Evolutionary conservation across 2,888 invertebrate species (phyloP), one percentile per base, ranked within the genome.

Genomic region (Orthosia gothica): DNA sequence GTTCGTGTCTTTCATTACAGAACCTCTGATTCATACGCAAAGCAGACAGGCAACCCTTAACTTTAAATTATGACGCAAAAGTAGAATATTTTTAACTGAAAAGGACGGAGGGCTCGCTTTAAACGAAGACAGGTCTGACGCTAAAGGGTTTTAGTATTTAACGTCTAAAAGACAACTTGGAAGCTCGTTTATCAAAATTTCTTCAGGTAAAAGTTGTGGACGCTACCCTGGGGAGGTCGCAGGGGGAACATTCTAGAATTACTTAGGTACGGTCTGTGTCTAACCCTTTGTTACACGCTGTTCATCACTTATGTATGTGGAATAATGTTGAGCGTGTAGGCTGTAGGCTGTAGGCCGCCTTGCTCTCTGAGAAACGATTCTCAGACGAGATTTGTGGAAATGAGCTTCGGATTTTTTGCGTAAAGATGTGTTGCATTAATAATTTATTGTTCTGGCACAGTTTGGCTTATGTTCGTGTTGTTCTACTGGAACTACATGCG

Each of bases 161-260:
- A 78, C 78, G 70, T 72, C 76, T 61, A 76, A 73, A 79, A 81
- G 76, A 71, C 72, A 76, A 76, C 69, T 79, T 75, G 62, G 67
- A 58, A 74, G 77, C 67, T 79, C 86, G 79, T 87, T 84, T 86
- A 88, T 88, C 86, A 88, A 86, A 75, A 84, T 88, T 81, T 85
- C 78, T 74, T 77, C 79, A 83, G 76, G 85, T 81, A 76, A 79
- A 79, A 74, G 70, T 86, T 74, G 70, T 67, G 74, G 70, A 69
- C 81, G 76, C 45, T 76, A 55, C 72, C 76, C 62, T 18, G 52
- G 69, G 78, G 74, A 77, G 65, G 57, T 32, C 18, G 47, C 63
- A 49, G 45, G 63, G 66, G 49, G 76, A 75, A 80, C 61, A 58
- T 76, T 79, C 85, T 82, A 71, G 79, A 75, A 62, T 74, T 66